Evolutionary conservation across 1,140 invertebrate genomes (phyloP).

Genomic region (Dolichoris vasculosae): DNA sequence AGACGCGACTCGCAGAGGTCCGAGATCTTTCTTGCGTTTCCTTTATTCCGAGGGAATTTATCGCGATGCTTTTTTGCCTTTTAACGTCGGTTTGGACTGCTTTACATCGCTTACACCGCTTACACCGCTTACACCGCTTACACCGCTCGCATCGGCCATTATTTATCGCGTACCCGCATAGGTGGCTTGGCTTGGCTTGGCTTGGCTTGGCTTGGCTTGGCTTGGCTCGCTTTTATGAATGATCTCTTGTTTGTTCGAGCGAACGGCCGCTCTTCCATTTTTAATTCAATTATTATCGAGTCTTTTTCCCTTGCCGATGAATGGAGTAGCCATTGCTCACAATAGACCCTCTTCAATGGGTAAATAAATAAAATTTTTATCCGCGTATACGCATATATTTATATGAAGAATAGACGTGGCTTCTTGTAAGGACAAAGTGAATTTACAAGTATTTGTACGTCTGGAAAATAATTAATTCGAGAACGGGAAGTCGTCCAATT

Average conservation of each 20-base stretch:
- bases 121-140: not conserved
- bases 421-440: not conserved
- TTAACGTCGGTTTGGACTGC: slow-evolving; percentile 15
- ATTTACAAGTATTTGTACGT: slow-evolving; percentile 2
- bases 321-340: not conserved
- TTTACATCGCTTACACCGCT: not conserved
- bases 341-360: slow-evolving; percentile 7
- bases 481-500: slow-evolving; percentile 1
- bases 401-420: not conserved
- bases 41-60: slow-evolving; percentile 12
- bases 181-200: not conserved
- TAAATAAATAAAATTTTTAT: slow-evolving; percentile 25
- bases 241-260: not conserved
- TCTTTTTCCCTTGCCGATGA: not conserved
- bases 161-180: slow-evolving; percentile 11
- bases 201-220: too few relatives aligned
- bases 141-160: not conserved
- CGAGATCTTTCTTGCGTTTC: not conserved
- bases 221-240: slow-evolving; percentile 17
- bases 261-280: not conserved
- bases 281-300: slow-evolving; percentile 28
- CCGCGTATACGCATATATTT: too few relatives aligned
- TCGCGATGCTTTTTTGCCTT: slow-evolving; percentile 10
- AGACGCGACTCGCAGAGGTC: not conserved
- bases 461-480: slow-evolving; percentile 5